Percentiles rank a stretch among this genome's conserved stretches.
phyloP scores from a whole-genome alignment of 1,140 invertebrate species.

The Akabosia matsudoensis region DNA sequence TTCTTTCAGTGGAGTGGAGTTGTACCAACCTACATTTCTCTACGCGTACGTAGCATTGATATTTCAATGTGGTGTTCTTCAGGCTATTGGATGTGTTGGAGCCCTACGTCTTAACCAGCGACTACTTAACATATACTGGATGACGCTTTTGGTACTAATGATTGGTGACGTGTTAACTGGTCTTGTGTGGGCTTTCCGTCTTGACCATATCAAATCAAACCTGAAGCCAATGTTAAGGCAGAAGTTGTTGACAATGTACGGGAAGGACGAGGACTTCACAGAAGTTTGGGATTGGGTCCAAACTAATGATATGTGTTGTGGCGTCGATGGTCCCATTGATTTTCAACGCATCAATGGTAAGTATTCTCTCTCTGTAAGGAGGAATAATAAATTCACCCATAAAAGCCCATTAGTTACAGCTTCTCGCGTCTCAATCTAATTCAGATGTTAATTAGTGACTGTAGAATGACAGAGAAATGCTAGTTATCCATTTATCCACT shows the following conservation, averaged over 20 bases:
- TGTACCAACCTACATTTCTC: constrained; percentile 74
- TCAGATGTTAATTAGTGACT: not conserved
- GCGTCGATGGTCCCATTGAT: constrained; percentile 66
- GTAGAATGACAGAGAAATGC: too few species aligned
- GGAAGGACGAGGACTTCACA: constrained; percentile 66
- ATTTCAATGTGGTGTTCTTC: constrained; percentile 60
- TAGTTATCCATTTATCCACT: too few species aligned
- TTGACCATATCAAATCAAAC: constrained; percentile 69
- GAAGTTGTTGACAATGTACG: constrained; percentile 63
- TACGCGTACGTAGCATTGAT: constrained; percentile 78
- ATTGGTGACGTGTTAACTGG: constrained; percentile 79
- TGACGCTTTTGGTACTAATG: constrained; percentile 71
- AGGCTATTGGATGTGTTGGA: constrained; percentile 54
- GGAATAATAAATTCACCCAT: too few species aligned
- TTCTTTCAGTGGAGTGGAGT: constrained; percentile 48
- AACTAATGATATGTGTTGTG: constrained; percentile 72
- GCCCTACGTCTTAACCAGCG: constrained; percentile 73
- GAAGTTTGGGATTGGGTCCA: constrained; percentile 78
- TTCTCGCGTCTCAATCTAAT: not conserved
- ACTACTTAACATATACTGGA: constrained; percentile 78
- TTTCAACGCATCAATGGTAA: constrained; percentile 53
- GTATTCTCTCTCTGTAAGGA: too few species aligned
- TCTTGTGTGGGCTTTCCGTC: constrained; percentile 80
- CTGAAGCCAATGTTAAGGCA: constrained; percentile 64
- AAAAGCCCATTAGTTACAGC: not conserved